phyloP scores from a whole-genome alignment of 2,113 vertebrate genomes.

The Pangasianodon hypophthalmus region DNA sequence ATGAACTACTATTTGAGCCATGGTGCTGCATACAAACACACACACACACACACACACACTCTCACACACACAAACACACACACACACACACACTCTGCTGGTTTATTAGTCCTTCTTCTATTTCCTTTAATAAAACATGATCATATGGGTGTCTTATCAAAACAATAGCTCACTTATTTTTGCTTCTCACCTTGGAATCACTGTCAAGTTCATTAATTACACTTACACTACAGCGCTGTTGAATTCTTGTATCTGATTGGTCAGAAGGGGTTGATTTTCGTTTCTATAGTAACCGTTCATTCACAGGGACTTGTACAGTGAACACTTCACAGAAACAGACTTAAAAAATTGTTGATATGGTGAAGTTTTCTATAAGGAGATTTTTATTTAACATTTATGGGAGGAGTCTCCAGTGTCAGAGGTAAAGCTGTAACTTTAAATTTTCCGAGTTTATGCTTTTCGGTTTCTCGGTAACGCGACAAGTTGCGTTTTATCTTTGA shows the following conservation, averaged over 20 bases:
- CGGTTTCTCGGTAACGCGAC: no score
- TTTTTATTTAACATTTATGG: background rate
- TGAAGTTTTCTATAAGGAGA: background rate
- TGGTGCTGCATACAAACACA: background rate
- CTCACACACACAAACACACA: background rate
- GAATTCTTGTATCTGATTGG: background rate
- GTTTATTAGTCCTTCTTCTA: background rate
- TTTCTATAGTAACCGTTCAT: background rate
- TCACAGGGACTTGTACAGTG: background rate
- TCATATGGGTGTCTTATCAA: background rate
- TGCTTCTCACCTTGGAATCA: background rate
- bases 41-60: slow-evolving; percentile 8
- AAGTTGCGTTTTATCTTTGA: no score
- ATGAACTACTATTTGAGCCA: background rate
- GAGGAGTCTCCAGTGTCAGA: background rate
- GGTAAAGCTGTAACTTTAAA: no score
- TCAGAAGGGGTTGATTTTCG: background rate
- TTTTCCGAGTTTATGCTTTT: no score
- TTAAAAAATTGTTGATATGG: background rate
- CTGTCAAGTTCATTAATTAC: rapidly evolving
- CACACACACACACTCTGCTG: background rate
- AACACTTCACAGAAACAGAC: background rate
- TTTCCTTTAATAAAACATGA: background rate
- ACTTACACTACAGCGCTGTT: background rate
- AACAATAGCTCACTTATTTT: background rate